These are phyloP conservation scores for Bambusicola thoracicus DNA, from an alignment of 2,113 vertebrate species.

Conservation along the genomic window DNA sequence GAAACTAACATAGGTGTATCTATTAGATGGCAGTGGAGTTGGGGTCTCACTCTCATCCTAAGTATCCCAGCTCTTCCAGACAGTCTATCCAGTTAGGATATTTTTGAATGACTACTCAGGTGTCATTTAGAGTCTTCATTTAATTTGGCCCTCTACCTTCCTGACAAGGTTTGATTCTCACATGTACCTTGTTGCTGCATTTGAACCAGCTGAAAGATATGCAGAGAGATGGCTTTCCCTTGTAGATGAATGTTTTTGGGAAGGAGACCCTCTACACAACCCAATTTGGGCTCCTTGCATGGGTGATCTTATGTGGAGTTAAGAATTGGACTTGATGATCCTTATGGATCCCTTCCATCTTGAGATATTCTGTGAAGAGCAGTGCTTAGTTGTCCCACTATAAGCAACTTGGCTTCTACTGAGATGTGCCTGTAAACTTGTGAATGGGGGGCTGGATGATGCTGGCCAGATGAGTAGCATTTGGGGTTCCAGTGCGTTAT, in stretches of 20 bases:
- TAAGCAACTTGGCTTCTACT: neutral
- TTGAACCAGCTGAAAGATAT: neutral
- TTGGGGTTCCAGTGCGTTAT: neutral
- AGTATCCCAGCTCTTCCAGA: neutral
- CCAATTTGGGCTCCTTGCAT: neutral
- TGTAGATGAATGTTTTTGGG: neutral
- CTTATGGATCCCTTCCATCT: too few species aligned
- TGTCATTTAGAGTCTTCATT: neutral
- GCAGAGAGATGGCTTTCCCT: neutral
- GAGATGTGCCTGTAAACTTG: neutral
- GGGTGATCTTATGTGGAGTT: too few species aligned
- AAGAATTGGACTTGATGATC: too few species aligned
- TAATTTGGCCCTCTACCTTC: neutral
- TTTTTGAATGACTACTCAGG: neutral
- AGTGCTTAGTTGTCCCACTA: neutral
- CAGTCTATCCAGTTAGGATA: neutral
- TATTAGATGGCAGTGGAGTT: neutral
- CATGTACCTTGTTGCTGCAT: neutral
- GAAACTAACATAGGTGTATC: neutral
- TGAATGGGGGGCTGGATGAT: neutral
- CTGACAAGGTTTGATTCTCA: neutral
- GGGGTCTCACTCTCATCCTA: neutral
- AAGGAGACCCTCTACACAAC: neutral
- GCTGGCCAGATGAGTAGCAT: neutral
- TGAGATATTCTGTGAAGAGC: neutral